phyloP scores from a whole-genome alignment of 2,113 vertebrate species.

The Tapirus terrestris region DNA sequence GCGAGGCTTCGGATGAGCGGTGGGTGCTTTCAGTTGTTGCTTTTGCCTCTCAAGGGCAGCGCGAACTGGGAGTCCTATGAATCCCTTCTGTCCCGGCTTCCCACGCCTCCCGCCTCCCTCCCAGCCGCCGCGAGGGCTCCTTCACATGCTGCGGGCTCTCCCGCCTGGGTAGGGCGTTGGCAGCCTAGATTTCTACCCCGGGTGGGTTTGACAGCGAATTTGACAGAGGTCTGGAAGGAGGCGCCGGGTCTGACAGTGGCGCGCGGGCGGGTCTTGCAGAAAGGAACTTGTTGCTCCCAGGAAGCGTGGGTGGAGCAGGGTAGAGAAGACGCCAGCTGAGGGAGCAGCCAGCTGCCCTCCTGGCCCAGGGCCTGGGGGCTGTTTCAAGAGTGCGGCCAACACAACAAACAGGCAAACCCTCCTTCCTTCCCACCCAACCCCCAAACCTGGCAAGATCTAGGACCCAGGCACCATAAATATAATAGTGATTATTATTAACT shows the following conservation, averaged over 20 bases:
- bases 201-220: neutral
- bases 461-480: neutral
- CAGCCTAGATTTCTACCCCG: neutral
- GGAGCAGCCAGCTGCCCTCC: neutral
- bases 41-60: neutral
- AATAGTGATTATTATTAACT: neutral
- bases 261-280: slow-evolving; percentile 40
- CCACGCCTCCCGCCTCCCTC: neutral
- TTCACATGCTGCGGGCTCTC: neutral
- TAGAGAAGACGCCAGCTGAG: neutral
- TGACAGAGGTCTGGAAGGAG: slow-evolving; percentile 27
- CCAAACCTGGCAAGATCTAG: neutral
- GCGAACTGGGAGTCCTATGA: neutral
- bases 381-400: neutral
- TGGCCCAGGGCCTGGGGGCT: neutral
- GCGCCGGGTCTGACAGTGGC: neutral
- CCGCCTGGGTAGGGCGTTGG: neutral
- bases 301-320: slow-evolving; percentile 59
- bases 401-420: neutral
- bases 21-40: neutral
- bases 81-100: neutral
- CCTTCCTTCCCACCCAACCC: neutral
- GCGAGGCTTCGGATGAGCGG: neutral
- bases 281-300: slow-evolving; percentile 72
- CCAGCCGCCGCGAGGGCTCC: neutral